Percentiles rank a stretch among this genome's conserved stretches.
These are phyloP conservation scores for Gymnothorax reevesii DNA, from an alignment of 2,797 vertebrate genomes.

Conservation along the genomic window DNA sequence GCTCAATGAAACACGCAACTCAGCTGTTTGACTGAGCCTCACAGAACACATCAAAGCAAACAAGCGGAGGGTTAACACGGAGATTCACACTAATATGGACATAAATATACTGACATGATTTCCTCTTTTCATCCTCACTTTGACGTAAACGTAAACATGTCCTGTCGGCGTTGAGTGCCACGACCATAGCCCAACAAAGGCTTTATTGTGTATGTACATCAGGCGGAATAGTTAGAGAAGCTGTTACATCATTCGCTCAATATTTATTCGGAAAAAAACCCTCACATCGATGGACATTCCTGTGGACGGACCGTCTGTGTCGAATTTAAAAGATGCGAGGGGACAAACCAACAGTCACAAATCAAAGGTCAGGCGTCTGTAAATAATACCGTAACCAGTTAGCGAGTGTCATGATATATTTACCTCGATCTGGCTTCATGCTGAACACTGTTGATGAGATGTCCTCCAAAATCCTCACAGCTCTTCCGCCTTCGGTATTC, in stretches of 20 bases:
- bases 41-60: conserved; percentile 27
- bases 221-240: conserved; percentile 59
- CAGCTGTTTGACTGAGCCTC: conserved; percentile 36
- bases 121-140: neutral
- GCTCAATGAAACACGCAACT: conserved; percentile 18
- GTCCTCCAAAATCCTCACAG: conserved; percentile 49
- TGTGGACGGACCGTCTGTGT: conserved; percentile 12
- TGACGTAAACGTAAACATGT: neutral
- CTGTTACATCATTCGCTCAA: conserved; percentile 66
- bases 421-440: conserved; percentile 97
- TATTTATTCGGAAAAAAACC: conserved; percentile 30
- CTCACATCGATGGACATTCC: conserved; percentile 40
- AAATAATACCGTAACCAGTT: neutral
- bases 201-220: conserved; percentile 58
- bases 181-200: conserved; percentile 30
- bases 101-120: neutral
- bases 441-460: conserved; percentile 72
- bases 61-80: neutral
- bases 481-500: neutral
- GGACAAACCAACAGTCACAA: neutral
- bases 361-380: conserved; percentile 14
- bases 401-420: conserved; percentile 44
- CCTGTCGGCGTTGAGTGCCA: neutral
- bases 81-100: neutral
- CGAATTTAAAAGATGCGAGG: conserved; percentile 18